Evolutionary conservation across 2,888 invertebrate genomes (phyloP), one percentile per base, ranked within the genome.

Genomic region (Neocrepidodera transversa): DNA sequence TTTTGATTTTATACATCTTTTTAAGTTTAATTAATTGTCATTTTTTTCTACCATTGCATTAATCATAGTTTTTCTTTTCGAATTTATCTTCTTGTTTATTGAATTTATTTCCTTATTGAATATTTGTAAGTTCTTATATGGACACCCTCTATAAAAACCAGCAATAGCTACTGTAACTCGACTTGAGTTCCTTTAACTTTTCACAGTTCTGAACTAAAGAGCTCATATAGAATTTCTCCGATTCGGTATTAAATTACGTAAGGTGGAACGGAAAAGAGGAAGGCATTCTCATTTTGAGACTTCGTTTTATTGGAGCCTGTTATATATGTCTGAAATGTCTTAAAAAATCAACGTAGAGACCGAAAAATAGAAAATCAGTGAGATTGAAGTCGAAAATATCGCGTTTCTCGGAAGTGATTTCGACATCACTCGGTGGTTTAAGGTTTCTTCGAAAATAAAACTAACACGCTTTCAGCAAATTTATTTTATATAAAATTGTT

Each of bases 151-250:
- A 13, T 32, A 4, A 11, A 13, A 32, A 13, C n/a, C n/a, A n/a
- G 3, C 45, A 45, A 45, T 45, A 45, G 45, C 14, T 45, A 23
- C 28, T 45, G 8, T 14, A 14, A 28, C 45, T 45, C 42, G 13
- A 42, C 4, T n/a, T 53, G 42, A 51, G 52, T 63, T 56, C 60
- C 48, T 52, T 52, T 45, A 54, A 63, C 57, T 51, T 60, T 60
- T 58, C 58, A 49, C 53, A 55, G 55, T 48, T 52, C 53, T 20
- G 38, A 40, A 35, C 49, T 54, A 38, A 50, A 58, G 35, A 32
- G 53, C 50, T 11, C 56, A 56, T 60, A 58, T 63, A 52, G 50
- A 50, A 58, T 60, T 63, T 53, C 55, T 43, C 45, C 26, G 45
- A 11, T 50, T 28, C 40, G 26, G 48, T 58, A 48, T 63, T 53